Evolutionary conservation across 2,113 vertebrate genomes (phyloP).

Genomic region (Nothoprocta pentlandii): DNA sequence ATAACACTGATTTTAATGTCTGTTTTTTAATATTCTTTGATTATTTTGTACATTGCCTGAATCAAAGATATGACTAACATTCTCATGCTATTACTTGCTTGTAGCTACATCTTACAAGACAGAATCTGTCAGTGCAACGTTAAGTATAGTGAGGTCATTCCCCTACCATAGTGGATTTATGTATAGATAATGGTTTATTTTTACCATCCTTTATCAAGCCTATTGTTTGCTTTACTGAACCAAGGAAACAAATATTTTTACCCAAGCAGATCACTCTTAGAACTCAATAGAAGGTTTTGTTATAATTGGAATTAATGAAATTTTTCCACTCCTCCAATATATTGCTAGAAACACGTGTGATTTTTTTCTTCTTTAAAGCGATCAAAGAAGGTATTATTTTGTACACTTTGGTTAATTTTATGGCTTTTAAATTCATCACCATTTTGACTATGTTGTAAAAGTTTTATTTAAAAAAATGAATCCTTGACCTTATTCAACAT

Average conservation of each 20-base stretch:
- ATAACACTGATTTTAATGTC: not conserved
- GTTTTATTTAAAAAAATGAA: not conserved
- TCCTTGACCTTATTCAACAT: not conserved
- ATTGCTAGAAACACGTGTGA: not conserved
- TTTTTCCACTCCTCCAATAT: not conserved
- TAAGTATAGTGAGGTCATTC: not conserved
- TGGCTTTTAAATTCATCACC: not conserved
- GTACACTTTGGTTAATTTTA: not conserved
- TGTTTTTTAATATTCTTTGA: not conserved
- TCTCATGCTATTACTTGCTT: not conserved
- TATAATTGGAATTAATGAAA: not conserved
- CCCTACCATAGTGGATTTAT: not conserved
- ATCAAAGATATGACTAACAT: not conserved
- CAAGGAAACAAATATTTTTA: not conserved
- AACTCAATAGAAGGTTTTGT: not conserved
- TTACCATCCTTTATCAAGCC: not conserved
- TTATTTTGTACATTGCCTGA: not conserved
- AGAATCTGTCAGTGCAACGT: not conserved
- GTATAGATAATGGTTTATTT: slow-evolving; percentile 14
- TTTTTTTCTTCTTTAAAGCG: not conserved
- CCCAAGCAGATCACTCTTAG: not conserved
- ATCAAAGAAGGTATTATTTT: not conserved
- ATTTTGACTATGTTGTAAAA: not conserved
- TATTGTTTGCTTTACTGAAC: not conserved
- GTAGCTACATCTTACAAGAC: not conserved